These are phyloP conservation scores for Oligia strigilis DNA, from an alignment of 2,888 invertebrate genomes.

Conservation along the genomic window DNA sequence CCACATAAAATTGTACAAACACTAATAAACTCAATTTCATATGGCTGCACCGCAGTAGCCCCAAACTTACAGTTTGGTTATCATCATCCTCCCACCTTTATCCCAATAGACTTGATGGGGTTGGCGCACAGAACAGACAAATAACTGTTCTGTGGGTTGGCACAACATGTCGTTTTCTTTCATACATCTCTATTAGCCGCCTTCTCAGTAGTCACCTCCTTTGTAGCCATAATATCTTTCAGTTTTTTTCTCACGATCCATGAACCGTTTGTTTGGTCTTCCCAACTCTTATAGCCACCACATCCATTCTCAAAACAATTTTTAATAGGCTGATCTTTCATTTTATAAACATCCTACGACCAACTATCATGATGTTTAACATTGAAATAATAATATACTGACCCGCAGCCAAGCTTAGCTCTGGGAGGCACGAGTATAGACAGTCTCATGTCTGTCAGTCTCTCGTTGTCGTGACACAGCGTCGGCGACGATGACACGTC, in stretches of 20 bases:
- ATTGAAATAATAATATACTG: constrained; percentile 69
- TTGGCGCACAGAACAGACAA: background rate
- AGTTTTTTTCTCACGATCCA: constrained; percentile 4
- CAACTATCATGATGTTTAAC: constrained; percentile 16
- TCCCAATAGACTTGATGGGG: background rate
- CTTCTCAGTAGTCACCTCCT: constrained; percentile 6
- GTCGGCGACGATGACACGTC: constrained; percentile 88
- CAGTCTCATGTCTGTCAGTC: constrained; percentile 93
- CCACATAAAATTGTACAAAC: background rate
- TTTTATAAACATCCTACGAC: constrained; percentile 28
- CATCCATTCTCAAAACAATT: constrained; percentile 37
- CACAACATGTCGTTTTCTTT: background rate
- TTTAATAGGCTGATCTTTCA: background rate
- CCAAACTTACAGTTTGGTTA: background rate
- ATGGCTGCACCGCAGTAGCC: background rate
- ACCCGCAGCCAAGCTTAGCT: constrained; percentile 96
- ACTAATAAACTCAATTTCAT: background rate
- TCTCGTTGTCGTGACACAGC: constrained; percentile 86
- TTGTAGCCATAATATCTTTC: constrained; percentile 1
- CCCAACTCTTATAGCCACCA: background rate
- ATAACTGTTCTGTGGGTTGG: background rate
- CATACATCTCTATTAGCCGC: background rate
- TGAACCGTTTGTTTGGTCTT: constrained; percentile 17
- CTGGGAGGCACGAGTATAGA: constrained; percentile 95
- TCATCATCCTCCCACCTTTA: background rate